phyloP scores from a whole-genome alignment of 1,140 invertebrate species.

The Mactra quadrangularis region DNA sequence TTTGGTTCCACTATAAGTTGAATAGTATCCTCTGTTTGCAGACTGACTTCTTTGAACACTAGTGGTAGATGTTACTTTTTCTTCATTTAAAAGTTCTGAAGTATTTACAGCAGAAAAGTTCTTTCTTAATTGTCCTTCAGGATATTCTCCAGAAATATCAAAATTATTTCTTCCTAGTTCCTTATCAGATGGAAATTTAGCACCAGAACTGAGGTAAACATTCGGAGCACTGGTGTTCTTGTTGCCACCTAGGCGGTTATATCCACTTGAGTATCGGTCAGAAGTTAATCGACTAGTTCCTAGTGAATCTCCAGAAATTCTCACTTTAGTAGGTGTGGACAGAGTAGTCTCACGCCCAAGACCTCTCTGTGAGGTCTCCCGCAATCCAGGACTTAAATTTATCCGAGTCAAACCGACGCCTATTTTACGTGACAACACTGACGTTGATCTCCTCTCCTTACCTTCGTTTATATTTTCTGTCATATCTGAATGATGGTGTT shows the following conservation, averaged over 20 bases:
- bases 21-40: slow-evolving; percentile 1
- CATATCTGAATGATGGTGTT: slow-evolving; percentile 20
- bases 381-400: slow-evolving; percentile 29
- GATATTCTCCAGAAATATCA: neutral
- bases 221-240: slow-evolving; percentile 33
- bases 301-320: slow-evolving; percentile 37
- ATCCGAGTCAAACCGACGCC: slow-evolving; percentile 38
- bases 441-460: neutral
- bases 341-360: neutral
- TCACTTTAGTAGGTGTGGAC: slow-evolving; percentile 15
- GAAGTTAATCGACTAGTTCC: slow-evolving; percentile 6
- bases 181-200: neutral
- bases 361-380: neutral
- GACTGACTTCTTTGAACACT: slow-evolving; percentile 34
- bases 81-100: slow-evolving; percentile 3
- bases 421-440: slow-evolving; percentile 3
- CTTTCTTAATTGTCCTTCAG: neutral
- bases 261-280: slow-evolving; percentile 31
- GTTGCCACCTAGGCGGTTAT: slow-evolving; percentile 13
- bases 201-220: neutral
- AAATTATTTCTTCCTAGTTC: neutral
- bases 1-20: too few relatives aligned
- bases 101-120: slow-evolving; percentile 25
- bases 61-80: neutral
- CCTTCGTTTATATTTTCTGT: neutral